Conservation (phyloP, 2,113 vertebrate genomes). For the Epinephelus moara region DNA sequence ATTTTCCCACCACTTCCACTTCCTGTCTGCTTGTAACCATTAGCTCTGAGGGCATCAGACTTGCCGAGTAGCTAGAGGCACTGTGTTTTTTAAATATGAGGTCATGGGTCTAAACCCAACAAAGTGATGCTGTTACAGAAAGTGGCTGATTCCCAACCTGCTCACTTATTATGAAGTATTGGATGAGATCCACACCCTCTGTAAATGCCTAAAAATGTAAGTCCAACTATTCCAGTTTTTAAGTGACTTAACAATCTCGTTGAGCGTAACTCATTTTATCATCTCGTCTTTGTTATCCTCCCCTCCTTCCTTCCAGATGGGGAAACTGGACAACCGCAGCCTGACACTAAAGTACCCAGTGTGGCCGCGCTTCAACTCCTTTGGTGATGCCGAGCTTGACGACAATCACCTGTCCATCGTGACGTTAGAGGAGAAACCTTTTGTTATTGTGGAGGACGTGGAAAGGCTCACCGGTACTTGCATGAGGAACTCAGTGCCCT, state of each 20-base stretch:
- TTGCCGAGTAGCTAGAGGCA: background rate
- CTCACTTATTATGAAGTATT: constrained; percentile 17
- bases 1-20: constrained; percentile 7
- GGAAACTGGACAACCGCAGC: constrained; percentile 95
- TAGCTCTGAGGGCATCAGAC: background rate
- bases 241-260: background rate
- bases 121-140: background rate
- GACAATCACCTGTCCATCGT: constrained; percentile 98
- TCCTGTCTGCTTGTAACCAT: constrained; percentile 12
- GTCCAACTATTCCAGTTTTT: background rate
- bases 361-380: constrained; percentile 96
- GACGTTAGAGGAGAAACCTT: constrained; percentile 98
- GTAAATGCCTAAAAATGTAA: constrained; percentile 14
- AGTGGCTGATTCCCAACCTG: constrained; percentile 22
- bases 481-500: constrained; percentile 96
- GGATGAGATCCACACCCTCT: constrained; percentile 9
- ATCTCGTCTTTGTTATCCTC: background rate
- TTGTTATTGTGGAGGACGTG: constrained; percentile 97
- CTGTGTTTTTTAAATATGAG: constrained; percentile 4
- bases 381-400: constrained; percentile 91
- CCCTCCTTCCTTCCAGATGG: constrained; percentile 87
- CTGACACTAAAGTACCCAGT: constrained; percentile 94
- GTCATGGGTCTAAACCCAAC: constrained; percentile 20
- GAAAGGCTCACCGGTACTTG: constrained; percentile 96
- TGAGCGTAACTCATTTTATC: background rate